phyloP scores from a whole-genome alignment of 2,888 invertebrate genomes.

The Oligia fasciuncula region DNA sequence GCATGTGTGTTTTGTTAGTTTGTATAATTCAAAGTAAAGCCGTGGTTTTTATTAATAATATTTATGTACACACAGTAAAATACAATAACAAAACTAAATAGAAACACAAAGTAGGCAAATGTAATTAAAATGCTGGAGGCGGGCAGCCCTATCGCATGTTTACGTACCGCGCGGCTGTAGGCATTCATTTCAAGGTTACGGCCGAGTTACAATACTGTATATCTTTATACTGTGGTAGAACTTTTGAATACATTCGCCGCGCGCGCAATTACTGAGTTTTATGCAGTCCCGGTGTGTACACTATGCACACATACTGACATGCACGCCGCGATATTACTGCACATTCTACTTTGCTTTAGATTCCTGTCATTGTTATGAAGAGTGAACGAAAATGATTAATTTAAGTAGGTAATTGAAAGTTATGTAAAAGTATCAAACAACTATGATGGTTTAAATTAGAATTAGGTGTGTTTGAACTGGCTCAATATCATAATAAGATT shows the following conservation, averaged over 20 bases:
- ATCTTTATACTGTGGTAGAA: too few species aligned
- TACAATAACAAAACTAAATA: too few species aligned
- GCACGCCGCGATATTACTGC: background rate
- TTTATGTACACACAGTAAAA: too few species aligned
- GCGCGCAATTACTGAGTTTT: slow-evolving; percentile 66
- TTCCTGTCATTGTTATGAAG: background rate
- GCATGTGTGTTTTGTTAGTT: too few species aligned
- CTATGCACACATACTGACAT: background rate
- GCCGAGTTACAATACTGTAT: too few species aligned
- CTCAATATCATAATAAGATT: background rate
- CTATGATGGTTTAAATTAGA: background rate
- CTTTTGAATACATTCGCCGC: slow-evolving; percentile 63
- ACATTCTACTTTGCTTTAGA: slow-evolving; percentile 7
- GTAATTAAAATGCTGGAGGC: too few species aligned
- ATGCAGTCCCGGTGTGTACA: slow-evolving; percentile 39
- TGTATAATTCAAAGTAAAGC: too few species aligned
- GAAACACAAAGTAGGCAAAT: too few species aligned
- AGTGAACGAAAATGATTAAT: background rate
- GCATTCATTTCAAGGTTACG: too few species aligned
- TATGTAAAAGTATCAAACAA: background rate
- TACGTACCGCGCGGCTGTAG: too few species aligned
- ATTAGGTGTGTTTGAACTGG: background rate
- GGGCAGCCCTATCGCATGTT: too few species aligned
- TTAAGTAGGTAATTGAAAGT: background rate
- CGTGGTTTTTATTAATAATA: too few species aligned